Conservation (phyloP, 2,888 invertebrate species). For the Vesta saturnalis region DNA sequence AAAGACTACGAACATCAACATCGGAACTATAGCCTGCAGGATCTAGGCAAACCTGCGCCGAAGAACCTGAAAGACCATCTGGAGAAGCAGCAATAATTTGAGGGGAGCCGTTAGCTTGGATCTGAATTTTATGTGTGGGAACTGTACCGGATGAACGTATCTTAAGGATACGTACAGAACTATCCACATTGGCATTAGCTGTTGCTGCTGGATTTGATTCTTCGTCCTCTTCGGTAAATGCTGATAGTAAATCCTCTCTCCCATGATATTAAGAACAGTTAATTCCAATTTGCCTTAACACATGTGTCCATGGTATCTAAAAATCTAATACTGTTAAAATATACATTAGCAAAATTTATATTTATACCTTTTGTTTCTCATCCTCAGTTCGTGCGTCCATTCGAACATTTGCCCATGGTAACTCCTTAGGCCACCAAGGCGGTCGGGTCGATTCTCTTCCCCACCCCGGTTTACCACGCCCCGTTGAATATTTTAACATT, state of each 20-base stretch:
- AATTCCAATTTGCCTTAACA: constrained; percentile 93
- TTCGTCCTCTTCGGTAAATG: constrained; percentile 92
- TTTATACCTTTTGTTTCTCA: constrained; percentile 92
- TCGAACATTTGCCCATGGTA: constrained; percentile 98
- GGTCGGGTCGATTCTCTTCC: constrained; percentile 95
- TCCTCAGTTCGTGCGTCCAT: constrained; percentile 97
- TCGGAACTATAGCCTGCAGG: constrained; percentile 75
- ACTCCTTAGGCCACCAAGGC: constrained; percentile 97
- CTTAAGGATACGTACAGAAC: constrained; percentile 64
- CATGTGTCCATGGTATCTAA: constrained; percentile 98
- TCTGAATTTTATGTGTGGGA: constrained; percentile 63
- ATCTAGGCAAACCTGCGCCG: constrained; percentile 82
- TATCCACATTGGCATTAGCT: constrained; percentile 63
- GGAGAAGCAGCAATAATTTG: constrained; percentile 66
- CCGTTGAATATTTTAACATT: constrained; percentile 98
- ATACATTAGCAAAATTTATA: not conserved
- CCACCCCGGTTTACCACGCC: constrained; percentile 97
- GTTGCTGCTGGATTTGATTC: constrained; percentile 73
- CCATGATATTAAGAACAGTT: constrained; percentile 99
- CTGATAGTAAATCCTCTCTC: constrained; percentile 92
- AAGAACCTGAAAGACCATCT: constrained; percentile 61
- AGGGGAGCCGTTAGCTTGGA: constrained; percentile 65
- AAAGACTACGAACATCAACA: constrained; percentile 73
- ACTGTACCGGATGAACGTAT: constrained; percentile 63
- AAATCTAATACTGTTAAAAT: constrained; percentile 18